phyloP scores from a whole-genome alignment of 2,888 invertebrate genomes.

The Cantharis flavilabris region DNA sequence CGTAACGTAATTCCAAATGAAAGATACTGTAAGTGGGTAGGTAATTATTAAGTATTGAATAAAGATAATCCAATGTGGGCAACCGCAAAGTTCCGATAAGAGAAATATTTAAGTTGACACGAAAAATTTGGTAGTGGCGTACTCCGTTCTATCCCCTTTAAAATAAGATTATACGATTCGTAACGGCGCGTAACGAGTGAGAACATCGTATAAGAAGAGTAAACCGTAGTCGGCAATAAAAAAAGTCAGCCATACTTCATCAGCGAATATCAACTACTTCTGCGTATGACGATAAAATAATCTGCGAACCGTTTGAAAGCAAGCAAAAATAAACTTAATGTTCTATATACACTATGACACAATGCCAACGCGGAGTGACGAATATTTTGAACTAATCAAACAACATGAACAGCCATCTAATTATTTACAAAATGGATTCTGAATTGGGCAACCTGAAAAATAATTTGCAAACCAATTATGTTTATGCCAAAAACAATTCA shows the following conservation, averaged over 20 bases:
- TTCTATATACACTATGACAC: slow-evolving; percentile 25
- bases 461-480: slow-evolving; percentile 6
- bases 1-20: not conserved
- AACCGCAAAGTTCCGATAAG: not conserved
- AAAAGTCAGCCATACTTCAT: slow-evolving; percentile 32
- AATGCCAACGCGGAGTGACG: slow-evolving; percentile 32
- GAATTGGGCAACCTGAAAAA: slow-evolving; percentile 24
- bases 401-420: slow-evolving; percentile 35
- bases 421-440: slow-evolving; percentile 50
- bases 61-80: not conserved
- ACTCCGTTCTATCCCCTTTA: slow-evolving; percentile 2
- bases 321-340: slow-evolving; percentile 42
- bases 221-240: slow-evolving; percentile 10
- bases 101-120: not conserved
- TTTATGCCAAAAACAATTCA: not conserved
- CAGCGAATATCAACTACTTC: slow-evolving; percentile 30
- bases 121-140: not conserved
- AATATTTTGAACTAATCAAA: slow-evolving; percentile 44
- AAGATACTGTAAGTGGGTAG: not conserved
- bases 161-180: not conserved
- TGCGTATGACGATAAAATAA: slow-evolving; percentile 29
- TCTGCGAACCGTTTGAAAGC: slow-evolving; percentile 32
- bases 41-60: not conserved
- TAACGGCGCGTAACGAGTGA: not conserved
- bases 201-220: not conserved